These are phyloP conservation scores for Eristalis arbustorum DNA, from an alignment of 2,888 invertebrate genomes.

Conservation along the genomic window DNA sequence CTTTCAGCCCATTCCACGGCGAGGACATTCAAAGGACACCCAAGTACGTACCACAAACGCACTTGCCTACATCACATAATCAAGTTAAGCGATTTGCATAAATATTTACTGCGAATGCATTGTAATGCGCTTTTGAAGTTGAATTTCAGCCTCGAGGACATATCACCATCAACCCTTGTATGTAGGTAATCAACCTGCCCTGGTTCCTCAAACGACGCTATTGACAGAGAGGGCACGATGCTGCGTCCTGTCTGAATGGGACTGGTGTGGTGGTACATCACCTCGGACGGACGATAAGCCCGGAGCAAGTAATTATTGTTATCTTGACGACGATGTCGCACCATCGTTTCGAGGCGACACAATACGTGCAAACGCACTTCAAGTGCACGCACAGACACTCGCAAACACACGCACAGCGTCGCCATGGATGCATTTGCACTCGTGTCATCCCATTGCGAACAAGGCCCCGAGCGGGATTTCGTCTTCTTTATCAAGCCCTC, in stretches of 20 bases:
- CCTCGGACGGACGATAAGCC: conserved; percentile 63
- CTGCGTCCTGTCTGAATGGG: neutral
- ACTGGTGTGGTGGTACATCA: conserved; percentile 26
- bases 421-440: conserved; percentile 45
- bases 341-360: conserved; percentile 47
- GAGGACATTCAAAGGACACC: conserved; percentile 34
- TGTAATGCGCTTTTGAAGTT: conserved; percentile 70
- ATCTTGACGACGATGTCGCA: conserved; percentile 69
- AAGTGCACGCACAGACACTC: neutral
- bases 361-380: conserved; percentile 17
- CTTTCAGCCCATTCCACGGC: neutral
- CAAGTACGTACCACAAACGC: conserved; percentile 45
- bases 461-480: conserved; percentile 43
- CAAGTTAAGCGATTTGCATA: conserved; percentile 70
- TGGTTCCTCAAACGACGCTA: neutral
- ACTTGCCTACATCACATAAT: conserved; percentile 60
- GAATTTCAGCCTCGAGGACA: conserved; percentile 47
- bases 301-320: conserved; percentile 67
- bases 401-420: too few species aligned
- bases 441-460: conserved; percentile 47
- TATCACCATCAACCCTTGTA: conserved; percentile 42
- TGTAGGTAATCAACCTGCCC: conserved; percentile 41
- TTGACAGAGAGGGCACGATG: neutral
- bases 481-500: conserved; percentile 46
- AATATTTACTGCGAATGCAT: conserved; percentile 67